Evolutionary conservation across 2,888 invertebrate species (phyloP).

Genomic region (Blastobasis adustella): DNA sequence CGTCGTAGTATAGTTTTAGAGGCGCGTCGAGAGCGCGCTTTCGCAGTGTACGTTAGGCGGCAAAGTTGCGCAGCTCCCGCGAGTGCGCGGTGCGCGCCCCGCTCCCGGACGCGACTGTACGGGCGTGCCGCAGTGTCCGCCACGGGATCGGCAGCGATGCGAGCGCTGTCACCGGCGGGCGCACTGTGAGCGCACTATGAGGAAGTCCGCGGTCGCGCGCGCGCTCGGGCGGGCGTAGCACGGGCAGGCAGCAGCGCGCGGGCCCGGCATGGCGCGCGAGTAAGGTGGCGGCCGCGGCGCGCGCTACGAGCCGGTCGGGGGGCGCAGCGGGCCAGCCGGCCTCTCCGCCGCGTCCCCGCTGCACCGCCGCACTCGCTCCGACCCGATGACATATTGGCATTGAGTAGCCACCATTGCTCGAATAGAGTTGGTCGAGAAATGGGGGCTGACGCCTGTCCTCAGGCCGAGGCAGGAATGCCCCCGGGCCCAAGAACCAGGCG

Average conservation of each 20-base stretch:
- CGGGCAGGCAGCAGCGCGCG: conserved; percentile 26
- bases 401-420: conserved; percentile 95
- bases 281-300: conserved; percentile 51
- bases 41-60: conserved; percentile 14
- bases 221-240: conserved; percentile 29
- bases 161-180: conserved; percentile 22
- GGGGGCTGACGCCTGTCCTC: conserved; percentile 98
- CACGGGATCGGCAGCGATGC: conserved; percentile 37
- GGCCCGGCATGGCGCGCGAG: conserved; percentile 37
- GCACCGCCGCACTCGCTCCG: conserved; percentile 45
- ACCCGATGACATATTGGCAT: conserved; percentile 66
- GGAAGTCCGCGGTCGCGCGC: conserved; percentile 26
- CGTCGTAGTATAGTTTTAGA: conserved; percentile 17
- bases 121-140: conserved; percentile 48
- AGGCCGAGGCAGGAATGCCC: conserved; percentile 96
- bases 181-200: conserved; percentile 33
- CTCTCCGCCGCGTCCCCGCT: conserved; percentile 52
- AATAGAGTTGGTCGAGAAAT: conserved; percentile 97
- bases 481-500: conserved; percentile 81
- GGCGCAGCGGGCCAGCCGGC: conserved; percentile 63
- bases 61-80: conserved; percentile 21
- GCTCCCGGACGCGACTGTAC: conserved; percentile 17
- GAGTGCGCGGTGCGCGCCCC: conserved; percentile 22
- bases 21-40: conserved; percentile 18
- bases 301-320: conserved; percentile 54